Conservation (phyloP, 1,140 invertebrate species). For the Nephotettix cincticeps region DNA sequence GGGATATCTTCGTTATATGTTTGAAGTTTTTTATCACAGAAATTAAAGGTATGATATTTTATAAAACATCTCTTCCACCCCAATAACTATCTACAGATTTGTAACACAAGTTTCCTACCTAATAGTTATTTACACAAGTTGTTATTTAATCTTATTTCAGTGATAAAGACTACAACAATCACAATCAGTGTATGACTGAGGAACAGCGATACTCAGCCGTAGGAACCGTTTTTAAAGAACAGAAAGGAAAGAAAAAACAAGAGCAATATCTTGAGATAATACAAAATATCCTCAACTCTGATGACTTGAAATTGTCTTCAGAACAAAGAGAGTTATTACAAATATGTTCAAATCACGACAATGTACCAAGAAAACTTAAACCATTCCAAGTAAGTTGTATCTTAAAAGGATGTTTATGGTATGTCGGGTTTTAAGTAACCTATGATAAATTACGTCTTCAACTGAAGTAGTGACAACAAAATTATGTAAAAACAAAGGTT, state of each 20-base stretch:
- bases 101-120: conserved; percentile 28
- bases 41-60: not conserved
- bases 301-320: conserved; percentile 54
- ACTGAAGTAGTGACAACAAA: too few species aligned
- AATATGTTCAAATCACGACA: conserved; percentile 70
- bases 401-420: too few species aligned
- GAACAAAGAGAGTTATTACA: conserved; percentile 65
- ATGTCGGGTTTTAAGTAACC: too few species aligned
- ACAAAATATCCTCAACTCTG: conserved; percentile 65
- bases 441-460: too few species aligned
- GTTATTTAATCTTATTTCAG: conserved; percentile 52
- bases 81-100: conserved; percentile 51
- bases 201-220: conserved; percentile 86
- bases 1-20: not conserved
- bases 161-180: conserved; percentile 70
- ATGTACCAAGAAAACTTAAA: conserved; percentile 60
- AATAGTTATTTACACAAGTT: conserved; percentile 36
- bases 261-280: conserved; percentile 84
- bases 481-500: too few species aligned
- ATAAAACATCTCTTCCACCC: too few species aligned
- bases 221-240: conserved; percentile 73
- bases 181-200: conserved; percentile 91
- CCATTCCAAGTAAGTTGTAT: conserved; percentile 22
- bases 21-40: not conserved
- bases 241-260: conserved; percentile 90